Conservation (phyloP, 2,888 invertebrate genomes). For the Deilephila elpenor region DNA sequence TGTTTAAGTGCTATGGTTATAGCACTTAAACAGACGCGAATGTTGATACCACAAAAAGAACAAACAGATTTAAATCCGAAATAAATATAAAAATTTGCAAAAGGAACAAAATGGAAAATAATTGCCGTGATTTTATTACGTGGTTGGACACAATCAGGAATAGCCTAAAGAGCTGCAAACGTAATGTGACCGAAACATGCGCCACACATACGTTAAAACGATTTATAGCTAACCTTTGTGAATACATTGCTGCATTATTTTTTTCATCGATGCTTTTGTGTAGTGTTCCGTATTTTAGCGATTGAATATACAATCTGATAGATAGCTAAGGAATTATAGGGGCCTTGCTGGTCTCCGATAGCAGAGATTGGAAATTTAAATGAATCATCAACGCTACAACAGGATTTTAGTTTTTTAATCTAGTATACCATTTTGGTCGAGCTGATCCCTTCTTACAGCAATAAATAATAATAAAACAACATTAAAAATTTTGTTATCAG, state of each 20-base stretch:
- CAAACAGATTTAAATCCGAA: neutral
- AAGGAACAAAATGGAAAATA: constrained; percentile 18
- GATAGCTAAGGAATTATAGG: no score
- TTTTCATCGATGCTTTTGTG: constrained; percentile 36
- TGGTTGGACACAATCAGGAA: constrained; percentile 15
- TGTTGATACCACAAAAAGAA: neutral
- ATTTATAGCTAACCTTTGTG: constrained; percentile 72
- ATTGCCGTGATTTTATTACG: constrained; percentile 15
- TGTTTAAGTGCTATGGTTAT: no score
- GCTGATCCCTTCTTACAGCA: no score
- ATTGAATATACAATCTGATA: no score
- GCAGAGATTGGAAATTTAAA: no score
- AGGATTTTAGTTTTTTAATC: no score
- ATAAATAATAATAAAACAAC: no score
- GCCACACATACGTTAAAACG: constrained; percentile 58
- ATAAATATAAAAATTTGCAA: constrained; percentile 2
- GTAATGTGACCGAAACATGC: constrained; percentile 54
- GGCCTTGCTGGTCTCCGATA: no score
- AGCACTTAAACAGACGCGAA: neutral
- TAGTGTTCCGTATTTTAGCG: constrained; percentile 5
- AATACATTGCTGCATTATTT: constrained; percentile 61
- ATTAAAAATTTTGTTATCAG: neutral
- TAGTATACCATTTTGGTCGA: no score
- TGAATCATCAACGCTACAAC: no score
- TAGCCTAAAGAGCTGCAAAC: constrained; percentile 35